Evolutionary conservation across 1,140 invertebrate species (phyloP), one percentile per base, ranked within the genome.

Genomic region (Euwallacea fornicatus): DNA sequence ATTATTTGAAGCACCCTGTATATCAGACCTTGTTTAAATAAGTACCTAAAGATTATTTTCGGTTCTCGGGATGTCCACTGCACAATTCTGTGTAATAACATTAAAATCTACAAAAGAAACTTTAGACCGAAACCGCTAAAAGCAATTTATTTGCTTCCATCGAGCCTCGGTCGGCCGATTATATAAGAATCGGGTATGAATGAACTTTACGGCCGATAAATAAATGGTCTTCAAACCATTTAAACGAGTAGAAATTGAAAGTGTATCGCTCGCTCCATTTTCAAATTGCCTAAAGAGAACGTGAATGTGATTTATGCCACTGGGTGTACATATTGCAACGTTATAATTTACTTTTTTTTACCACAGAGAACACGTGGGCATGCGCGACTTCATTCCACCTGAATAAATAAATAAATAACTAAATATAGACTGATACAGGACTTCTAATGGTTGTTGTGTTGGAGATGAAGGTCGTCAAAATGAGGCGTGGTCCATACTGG

Each of bases 391-490:
- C 21, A 2, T 33, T 33, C 21, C 21, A 33, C 21, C 21, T 33
- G 21, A 33, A 33, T 33, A 33, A 33, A 33, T 33, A 33, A 33
- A 33, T 33, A 33, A 1, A 33, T 33, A 33, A 33, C 21, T 33
- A 33, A 33, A 33, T 33, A 33, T 4, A 33, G 21, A 33, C 21
- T 4, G 21, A 33, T 33, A 33, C 21, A 33, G 46, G 46, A 50
- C 46, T 15, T 61, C 21, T 41, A 61, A 43, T 61, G 59, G n/a
- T 43, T 61, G 42, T 61, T 61, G 59, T 61, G 10, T 61, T 43
- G 10, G 10, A 61, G 21, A 11, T 61, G 59, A 61, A 61, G 59
- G 59, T 21, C 59, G 21, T 56, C n/a, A 43, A 61, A n/a, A 43
- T 42, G 42, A 16, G 59, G 59, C 59, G 59, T 61, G 59, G 59